Evolutionary conservation across 2,797 vertebrate genomes (phyloP).

Genomic region (Mormyrus proboscirostris): DNA sequence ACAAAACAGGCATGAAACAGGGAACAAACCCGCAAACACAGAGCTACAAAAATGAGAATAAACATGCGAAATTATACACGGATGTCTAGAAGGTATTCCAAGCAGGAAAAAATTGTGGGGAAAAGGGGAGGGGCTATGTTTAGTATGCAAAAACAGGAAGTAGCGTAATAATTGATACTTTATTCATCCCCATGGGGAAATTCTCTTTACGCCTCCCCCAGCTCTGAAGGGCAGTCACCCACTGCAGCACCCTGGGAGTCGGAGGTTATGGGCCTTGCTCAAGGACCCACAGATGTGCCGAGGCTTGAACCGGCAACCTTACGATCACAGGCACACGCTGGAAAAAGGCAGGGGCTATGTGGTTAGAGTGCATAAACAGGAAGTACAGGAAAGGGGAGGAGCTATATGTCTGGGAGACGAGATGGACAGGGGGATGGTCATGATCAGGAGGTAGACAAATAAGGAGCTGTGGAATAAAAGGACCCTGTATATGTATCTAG

Average conservation of each 20-base stretch:
- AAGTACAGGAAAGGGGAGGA: not conserved
- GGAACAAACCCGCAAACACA: not conserved
- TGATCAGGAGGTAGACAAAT: not conserved
- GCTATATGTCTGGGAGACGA: not conserved
- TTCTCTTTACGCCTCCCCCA: not conserved
- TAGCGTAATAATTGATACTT: not conserved
- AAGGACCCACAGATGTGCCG: not conserved
- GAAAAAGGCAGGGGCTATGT: not conserved
- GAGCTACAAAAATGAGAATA: not conserved
- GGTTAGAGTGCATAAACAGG: not conserved
- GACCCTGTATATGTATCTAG: not conserved
- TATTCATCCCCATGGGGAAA: not conserved
- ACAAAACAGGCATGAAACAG: not conserved
- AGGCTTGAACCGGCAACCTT: not conserved
- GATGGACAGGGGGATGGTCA: not conserved
- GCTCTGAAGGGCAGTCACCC: not conserved
- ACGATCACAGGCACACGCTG: not conserved
- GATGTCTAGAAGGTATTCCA: not conserved
- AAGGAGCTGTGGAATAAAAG: not conserved
- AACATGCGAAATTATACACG: not conserved
- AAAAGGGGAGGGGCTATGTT: not conserved
- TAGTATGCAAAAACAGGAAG: not conserved
- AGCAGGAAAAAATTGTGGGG: not conserved
- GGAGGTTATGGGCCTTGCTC: not conserved
- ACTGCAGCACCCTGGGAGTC: no score